Base-by-base conservation (phyloP, 2,797 vertebrate species). In the Uromys caudimaculatus region DNA sequence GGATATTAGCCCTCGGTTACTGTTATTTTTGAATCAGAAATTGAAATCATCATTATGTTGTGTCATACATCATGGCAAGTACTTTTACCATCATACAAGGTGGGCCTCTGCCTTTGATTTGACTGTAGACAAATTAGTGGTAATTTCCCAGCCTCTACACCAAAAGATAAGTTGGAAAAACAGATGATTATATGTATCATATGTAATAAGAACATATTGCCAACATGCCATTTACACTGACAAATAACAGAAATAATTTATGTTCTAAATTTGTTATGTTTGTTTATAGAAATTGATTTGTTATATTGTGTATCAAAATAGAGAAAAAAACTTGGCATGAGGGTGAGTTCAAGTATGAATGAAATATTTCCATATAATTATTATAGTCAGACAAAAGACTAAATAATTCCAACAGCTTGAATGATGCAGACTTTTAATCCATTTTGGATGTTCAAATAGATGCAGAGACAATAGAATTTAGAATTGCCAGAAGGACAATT, bases 391-490 rank as follows among this genome's bases (percentile, higher is more conserved):
- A 76, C n/a, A 92, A 93, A 88, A 91, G 3, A 50, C 8, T 67
- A 35, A 86, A 92, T 96, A 91, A 44, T 91, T 95, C 73, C 69
- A 95, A 87, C 44, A 87, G 6, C 32, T 95, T 95, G 10, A 77
- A 71, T 38, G 3, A 73, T 60, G 4, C 0, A 69, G 4, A 78
- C 24, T 89, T 91, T 93, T 89, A 89, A 83, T 62, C 23, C 58
- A 94, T 38, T 79, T 92, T 64, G 54, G 19, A 88, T 75, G 35
- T 76, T 91, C n/a, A 95, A 79, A 95, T 89, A 16, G 52, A 41
- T 52, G 6, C 14, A 47, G 19, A 88, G 64, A 79, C n/a, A 90
- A 86, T 12, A 86, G 35, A 96, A 96, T 78, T 91, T 50, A 47
- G 44, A 95, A 90, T 44, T 83, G 24, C 90, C 77, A 82, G 54